Percentiles rank a stretch among this genome's conserved stretches.
These are phyloP conservation scores for Platypus cylindrus DNA, from an alignment of 2,888 invertebrate genomes.

Conservation along the genomic window DNA sequence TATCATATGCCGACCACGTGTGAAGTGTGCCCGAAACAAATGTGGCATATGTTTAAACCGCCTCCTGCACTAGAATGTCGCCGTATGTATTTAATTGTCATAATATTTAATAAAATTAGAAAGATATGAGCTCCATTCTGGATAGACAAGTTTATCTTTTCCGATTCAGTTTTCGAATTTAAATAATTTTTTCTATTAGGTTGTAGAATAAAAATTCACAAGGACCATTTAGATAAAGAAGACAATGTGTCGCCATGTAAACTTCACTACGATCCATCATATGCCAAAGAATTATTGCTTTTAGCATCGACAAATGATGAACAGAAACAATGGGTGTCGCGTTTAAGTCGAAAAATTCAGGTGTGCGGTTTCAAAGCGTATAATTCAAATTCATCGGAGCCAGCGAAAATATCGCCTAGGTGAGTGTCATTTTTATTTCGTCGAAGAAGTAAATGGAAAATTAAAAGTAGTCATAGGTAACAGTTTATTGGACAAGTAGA, in stretches of 20 bases:
- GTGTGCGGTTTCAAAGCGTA: conserved; percentile 86
- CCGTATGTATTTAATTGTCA: conserved; percentile 45
- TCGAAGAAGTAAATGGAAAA: too few species aligned
- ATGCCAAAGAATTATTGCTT: conserved; percentile 86
- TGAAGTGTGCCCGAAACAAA: conserved; percentile 92
- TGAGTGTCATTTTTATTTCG: conserved; percentile 39
- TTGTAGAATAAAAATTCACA: conserved; percentile 94
- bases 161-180: too few species aligned
- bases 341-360: conserved; percentile 84
- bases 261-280: conserved; percentile 86
- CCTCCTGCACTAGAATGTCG: conserved; percentile 95
- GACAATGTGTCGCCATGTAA: conserved; percentile 90
- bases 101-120: background rate
- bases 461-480: too few species aligned
- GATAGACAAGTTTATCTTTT: too few species aligned
- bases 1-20: conserved; percentile 98
- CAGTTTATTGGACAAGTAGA: too few species aligned
- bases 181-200: conserved; percentile 40
- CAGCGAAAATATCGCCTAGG: conserved; percentile 66
- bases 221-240: conserved; percentile 83
- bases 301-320: conserved; percentile 76
- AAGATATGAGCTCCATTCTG: too few species aligned
- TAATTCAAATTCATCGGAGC: conserved; percentile 46
- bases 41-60: conserved; percentile 97
- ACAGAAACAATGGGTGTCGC: conserved; percentile 86